These are phyloP conservation scores for Metridium senile DNA, from an alignment of 92 coral and sea anemone genomes.

Conservation along the genomic window DNA sequence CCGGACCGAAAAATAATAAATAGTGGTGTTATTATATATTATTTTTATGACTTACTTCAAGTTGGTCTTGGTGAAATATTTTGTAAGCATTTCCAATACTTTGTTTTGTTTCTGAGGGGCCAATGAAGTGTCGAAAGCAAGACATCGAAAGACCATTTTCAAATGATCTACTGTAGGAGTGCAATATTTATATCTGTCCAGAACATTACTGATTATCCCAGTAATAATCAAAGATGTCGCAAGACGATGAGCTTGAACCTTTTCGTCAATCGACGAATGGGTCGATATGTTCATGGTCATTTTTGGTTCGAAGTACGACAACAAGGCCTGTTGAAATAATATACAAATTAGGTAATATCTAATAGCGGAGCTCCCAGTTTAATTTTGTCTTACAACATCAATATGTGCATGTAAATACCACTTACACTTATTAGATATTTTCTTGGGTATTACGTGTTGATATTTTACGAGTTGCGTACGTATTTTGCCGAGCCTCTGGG, in stretches of 20 bases:
- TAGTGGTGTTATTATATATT: not conserved
- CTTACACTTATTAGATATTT: too few species aligned
- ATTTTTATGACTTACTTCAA: constrained; percentile 14
- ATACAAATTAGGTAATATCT: not conserved
- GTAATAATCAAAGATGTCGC: constrained; percentile 33
- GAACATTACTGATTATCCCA: constrained; percentile 5
- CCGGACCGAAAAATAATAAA: too few species aligned
- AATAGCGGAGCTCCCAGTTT: too few species aligned
- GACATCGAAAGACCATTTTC: constrained; percentile 5
- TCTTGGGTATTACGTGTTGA: too few species aligned
- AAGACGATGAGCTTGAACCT: constrained; percentile 12
- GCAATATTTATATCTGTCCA: not conserved
- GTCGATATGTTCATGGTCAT: not conserved
- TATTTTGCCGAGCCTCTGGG: too few species aligned
- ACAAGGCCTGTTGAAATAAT: constrained; percentile 1
- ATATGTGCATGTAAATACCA: too few species aligned
- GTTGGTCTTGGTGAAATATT: constrained; percentile 10
- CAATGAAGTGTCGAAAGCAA: not conserved
- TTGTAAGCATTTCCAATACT: constrained; percentile 11
- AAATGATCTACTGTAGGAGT: not conserved
- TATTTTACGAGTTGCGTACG: too few species aligned
- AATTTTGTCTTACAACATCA: too few species aligned
- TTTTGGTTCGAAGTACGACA: constrained; percentile 15
- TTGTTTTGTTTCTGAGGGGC: not conserved
- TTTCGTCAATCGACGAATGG: constrained; percentile 1